phyloP scores from a whole-genome alignment of 2,113 vertebrate genomes.

The Chauna torquata region DNA sequence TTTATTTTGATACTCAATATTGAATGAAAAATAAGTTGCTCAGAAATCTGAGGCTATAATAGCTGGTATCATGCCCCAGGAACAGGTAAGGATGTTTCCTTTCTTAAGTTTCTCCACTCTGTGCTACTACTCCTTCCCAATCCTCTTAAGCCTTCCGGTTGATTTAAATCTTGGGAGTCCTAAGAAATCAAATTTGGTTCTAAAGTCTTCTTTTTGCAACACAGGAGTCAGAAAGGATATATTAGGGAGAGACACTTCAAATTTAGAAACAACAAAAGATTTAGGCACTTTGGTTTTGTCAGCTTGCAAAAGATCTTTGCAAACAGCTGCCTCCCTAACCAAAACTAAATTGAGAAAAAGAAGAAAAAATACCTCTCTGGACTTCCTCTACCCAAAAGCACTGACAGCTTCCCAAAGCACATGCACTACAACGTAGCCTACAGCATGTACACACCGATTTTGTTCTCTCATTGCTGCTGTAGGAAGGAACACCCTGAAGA shows the following conservation, averaged over 20 bases:
- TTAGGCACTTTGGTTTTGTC: not conserved
- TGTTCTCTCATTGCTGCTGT: not conserved
- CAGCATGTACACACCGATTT: not conserved
- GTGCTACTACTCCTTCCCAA: not conserved
- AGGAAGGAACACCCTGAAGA: not conserved
- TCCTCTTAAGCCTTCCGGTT: not conserved
- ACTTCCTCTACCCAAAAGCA: not conserved
- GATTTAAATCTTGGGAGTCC: not conserved
- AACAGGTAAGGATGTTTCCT: not conserved
- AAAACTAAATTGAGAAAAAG: not conserved
- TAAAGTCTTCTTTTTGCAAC: not conserved
- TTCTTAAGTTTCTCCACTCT: not conserved
- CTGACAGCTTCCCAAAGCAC: not conserved
- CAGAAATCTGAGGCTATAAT: not conserved
- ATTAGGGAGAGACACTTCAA: not conserved
- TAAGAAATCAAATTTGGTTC: not conserved
- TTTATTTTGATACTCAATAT: not conserved
- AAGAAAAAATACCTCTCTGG: not conserved
- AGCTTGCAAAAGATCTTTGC: not conserved
- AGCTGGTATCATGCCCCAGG: not conserved
- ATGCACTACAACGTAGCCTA: not conserved
- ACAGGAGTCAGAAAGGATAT: not conserved
- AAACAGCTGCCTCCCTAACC: not conserved
- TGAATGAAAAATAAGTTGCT: not conserved
- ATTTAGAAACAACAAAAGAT: not conserved